Base-by-base conservation (phyloP, 2,113 vertebrate genomes). In the Neoarius graeffei region DNA sequence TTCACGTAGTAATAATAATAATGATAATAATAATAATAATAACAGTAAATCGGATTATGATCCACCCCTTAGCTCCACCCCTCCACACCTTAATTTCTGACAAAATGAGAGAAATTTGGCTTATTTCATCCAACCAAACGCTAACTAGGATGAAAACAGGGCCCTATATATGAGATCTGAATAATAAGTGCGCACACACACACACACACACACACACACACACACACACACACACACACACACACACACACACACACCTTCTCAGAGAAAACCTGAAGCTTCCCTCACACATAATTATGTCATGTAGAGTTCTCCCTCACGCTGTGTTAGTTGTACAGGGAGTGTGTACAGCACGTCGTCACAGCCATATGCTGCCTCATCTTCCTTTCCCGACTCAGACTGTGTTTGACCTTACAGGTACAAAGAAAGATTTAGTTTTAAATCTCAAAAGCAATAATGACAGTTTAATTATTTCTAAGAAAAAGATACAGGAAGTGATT, bases 281-380 rank as follows among this genome's bases (percentile, higher is more conserved):
- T 71, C 23, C n/a, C 15, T 74, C n/a, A 23, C 81, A 88, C 64
- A 76, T 76, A 64, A 83, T 66, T 83, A 69, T 52, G 57, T 67
- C 69, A 48, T 87, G 77, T 50, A 57, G 81, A 66, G 81, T 77
- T 88, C 71, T 81, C 76, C 77, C 76, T 84, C 88, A 85, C 15
- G 52, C 87, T 86, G 84, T 9, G 52, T 86, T 67, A 83, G 27
- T 66, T 23, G 76, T 67, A 27, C 85, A 86, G 80, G 80, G 88
- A 77, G 30, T 60, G 25, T 86, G 80, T 83, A 66, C 8, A 79
- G n/a, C 81, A 84, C 35, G 56, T 83, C 27, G 27, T 74, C 60
- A 59, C 27, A 25, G 20, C 87, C 84, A 83, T 86, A 88, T 83
- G 80, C 86, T 90, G 86, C 80, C 54, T 82, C 76, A 35, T 76